Conservation (phyloP, 1,140 invertebrate species). For the Lineus longissimus region DNA sequence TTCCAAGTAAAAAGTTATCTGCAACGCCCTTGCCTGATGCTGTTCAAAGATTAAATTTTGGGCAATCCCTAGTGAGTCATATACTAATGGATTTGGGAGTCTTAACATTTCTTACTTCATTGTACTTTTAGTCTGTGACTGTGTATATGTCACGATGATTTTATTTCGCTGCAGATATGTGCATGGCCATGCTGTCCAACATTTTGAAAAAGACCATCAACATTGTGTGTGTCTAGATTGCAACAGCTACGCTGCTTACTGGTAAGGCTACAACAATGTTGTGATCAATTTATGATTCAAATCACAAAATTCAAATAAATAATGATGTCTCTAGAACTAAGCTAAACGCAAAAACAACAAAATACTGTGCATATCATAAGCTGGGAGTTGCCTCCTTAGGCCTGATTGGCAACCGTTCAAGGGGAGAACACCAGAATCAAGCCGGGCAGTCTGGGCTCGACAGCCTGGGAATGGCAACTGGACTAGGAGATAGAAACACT, state of each 20-base stretch:
- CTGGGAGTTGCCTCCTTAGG: no score
- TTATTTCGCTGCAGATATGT: conserved; percentile 60
- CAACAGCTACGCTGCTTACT: conserved; percentile 70
- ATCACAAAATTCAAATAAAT: not conserved
- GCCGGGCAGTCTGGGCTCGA: no score
- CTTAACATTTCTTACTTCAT: not conserved
- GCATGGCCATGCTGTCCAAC: conserved; percentile 71
- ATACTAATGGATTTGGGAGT: not conserved
- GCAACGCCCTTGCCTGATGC: not conserved
- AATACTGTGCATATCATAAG: no score
- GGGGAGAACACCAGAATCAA: no score
- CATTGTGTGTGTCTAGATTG: conserved; percentile 75
- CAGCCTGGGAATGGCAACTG: not conserved
- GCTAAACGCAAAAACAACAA: conserved; percentile 20
- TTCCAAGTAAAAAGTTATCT: not conserved
- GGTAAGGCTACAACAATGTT: conserved; percentile 60
- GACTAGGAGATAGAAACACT: no score
- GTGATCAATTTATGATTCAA: no score
- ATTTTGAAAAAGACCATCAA: conserved; percentile 61
- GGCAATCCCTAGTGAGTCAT: no score
- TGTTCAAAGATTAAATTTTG: no score
- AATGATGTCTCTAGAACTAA: conserved; percentile 5
- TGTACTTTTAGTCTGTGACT: not conserved
- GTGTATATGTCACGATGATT: not conserved
- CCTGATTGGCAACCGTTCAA: no score